These are phyloP conservation scores for Coelopa frigida DNA, from an alignment of 1,140 invertebrate species.

Conservation along the genomic window DNA sequence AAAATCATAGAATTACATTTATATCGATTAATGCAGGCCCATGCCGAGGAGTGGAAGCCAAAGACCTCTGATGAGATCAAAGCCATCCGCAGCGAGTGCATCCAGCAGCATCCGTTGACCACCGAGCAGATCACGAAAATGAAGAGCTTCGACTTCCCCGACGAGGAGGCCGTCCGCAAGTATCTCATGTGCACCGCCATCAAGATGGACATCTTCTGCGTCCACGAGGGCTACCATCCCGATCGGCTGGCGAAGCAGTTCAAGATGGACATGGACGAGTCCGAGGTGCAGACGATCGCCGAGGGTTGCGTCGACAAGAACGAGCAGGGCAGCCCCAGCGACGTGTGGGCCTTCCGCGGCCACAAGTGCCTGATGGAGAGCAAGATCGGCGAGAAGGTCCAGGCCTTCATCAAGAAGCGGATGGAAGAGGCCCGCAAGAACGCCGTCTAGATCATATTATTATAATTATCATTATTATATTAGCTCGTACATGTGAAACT, in stretches of 20 bases:
- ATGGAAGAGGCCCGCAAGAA: conserved; percentile 22
- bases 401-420: conserved; percentile 23
- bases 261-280: conserved; percentile 35
- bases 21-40: conserved; percentile 14
- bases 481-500: no score
- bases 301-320: conserved; percentile 32
- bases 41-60: conserved; percentile 28
- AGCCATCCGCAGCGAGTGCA: conserved; percentile 27
- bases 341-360: conserved; percentile 35
- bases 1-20: not conserved
- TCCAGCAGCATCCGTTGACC: conserved; percentile 24
- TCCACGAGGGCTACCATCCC: conserved; percentile 32
- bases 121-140: conserved; percentile 24
- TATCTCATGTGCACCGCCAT: conserved; percentile 30
- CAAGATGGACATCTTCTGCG: conserved; percentile 37
- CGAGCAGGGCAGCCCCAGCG: conserved; percentile 20
- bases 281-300: conserved; percentile 30
- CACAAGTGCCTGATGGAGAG: conserved; percentile 38
- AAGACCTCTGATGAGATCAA: conserved; percentile 30
- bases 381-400: conserved; percentile 35
- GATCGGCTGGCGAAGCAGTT: conserved; percentile 41
- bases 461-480: not conserved
- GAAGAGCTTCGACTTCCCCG: conserved; percentile 30
- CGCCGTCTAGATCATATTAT: not conserved
- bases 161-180: conserved; percentile 31